Conservation (phyloP, 1,140 invertebrate species). For the Drosophila malerkotliana region DNA sequence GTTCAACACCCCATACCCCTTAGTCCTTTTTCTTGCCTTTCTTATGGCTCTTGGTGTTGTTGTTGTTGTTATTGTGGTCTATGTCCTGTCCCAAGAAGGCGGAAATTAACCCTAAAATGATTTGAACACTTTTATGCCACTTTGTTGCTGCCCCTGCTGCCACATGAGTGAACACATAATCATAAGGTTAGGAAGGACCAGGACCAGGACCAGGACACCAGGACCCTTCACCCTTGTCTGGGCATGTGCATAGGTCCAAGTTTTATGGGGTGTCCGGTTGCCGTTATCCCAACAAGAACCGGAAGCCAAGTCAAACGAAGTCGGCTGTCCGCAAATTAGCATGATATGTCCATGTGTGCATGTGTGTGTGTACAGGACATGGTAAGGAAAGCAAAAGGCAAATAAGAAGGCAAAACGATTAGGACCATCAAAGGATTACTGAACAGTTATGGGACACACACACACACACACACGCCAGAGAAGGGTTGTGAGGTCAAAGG, state of each 20-base stretch:
- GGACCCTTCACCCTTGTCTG: not conserved
- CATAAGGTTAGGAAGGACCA: slow-evolving; percentile 36
- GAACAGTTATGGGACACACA: slow-evolving; percentile 33
- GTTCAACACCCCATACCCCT: not conserved
- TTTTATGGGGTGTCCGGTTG: slow-evolving; percentile 78
- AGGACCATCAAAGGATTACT: slow-evolving; percentile 80
- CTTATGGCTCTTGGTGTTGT: no score
- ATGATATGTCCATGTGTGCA: slow-evolving; percentile 48
- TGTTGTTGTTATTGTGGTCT: not conserved
- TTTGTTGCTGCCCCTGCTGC: slow-evolving; percentile 32
- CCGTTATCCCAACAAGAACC: slow-evolving; percentile 55
- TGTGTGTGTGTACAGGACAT: slow-evolving; percentile 3
- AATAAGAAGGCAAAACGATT: slow-evolving; percentile 56
- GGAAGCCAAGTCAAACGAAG: slow-evolving; percentile 79
- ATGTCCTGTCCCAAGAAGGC: slow-evolving; percentile 33
- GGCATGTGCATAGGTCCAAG: no score
- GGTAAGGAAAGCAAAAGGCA: not conserved
- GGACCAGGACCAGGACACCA: not conserved
- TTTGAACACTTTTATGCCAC: slow-evolving; percentile 72
- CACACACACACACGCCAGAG: slow-evolving; percentile 10
- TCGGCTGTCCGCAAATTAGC: slow-evolving; percentile 80
- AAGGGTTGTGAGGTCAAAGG: slow-evolving; percentile 64
- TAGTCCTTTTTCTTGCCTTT: not conserved
- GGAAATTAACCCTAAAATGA: slow-evolving; percentile 75
- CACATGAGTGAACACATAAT: slow-evolving; percentile 58